Evolutionary conservation across 2,113 vertebrate species (phyloP).

Genomic region (Platycercus adscitus): DNA sequence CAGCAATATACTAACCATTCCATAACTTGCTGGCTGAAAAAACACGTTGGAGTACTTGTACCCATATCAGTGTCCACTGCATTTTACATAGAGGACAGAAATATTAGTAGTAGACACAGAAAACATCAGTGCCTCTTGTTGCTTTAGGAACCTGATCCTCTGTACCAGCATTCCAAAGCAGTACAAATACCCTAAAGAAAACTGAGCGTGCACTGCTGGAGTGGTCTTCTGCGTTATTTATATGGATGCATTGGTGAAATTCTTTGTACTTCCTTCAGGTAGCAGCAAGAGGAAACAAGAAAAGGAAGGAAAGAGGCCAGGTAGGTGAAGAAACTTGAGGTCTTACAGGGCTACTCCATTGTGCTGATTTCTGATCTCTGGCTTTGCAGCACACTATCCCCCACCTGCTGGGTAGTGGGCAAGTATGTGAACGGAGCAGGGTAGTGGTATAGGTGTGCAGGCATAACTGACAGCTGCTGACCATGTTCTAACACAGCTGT

Average conservation of each 20-base stretch:
- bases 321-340: background rate
- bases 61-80: background rate
- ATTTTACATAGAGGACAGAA: background rate
- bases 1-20: background rate
- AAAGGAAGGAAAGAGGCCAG: background rate
- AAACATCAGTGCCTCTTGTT: background rate
- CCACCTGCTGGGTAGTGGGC: too few relatives aligned
- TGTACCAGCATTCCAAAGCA: background rate
- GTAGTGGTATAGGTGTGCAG: background rate
- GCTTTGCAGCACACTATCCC: background rate
- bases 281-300: background rate
- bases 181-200: background rate
- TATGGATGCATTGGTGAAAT: background rate
- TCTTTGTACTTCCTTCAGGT: background rate
- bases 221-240: background rate
- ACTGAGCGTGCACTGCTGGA: rapidly evolving
- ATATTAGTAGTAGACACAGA: background rate
- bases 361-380: background rate
- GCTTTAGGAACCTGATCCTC: background rate
- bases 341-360: background rate
- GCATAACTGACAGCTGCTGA: background rate
- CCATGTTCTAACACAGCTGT: background rate
- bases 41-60: background rate
- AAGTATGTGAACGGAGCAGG: background rate
- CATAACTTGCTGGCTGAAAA: background rate